Conservation (phyloP, 2,888 invertebrate species). For the Brachycybe producta region DNA sequence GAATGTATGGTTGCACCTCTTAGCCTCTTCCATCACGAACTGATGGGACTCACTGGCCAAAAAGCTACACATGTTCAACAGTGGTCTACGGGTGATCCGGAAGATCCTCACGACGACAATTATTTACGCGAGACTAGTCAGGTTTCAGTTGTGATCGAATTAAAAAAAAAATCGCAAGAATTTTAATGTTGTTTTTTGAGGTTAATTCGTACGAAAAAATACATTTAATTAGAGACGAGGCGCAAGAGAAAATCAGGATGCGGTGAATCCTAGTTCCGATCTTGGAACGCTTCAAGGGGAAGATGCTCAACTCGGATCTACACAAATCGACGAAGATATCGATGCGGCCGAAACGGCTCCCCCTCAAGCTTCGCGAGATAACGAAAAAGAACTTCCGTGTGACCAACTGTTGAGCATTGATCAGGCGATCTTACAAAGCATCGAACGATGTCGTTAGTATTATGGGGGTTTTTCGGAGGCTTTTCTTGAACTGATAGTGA, state of each 20-base stretch:
- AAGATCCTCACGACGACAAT: slow-evolving; percentile 87
- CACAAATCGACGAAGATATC: slow-evolving; percentile 32
- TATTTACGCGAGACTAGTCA: slow-evolving; percentile 73
- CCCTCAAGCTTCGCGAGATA: slow-evolving; percentile 24
- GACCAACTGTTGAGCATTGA: slow-evolving; percentile 71
- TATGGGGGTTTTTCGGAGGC: neutral
- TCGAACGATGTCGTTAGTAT: slow-evolving; percentile 65
- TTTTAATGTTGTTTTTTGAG: neutral
- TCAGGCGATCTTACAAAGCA: slow-evolving; percentile 79
- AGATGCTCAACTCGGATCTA: slow-evolving; percentile 32
- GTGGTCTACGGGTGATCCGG: slow-evolving; percentile 57
- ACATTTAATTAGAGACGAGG: slow-evolving; percentile 40
- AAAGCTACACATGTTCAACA: slow-evolving; percentile 47
- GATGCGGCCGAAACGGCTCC: slow-evolving; percentile 37
- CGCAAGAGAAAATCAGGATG: slow-evolving; percentile 47
- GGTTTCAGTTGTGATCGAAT: slow-evolving; percentile 8
- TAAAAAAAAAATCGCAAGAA: neutral
- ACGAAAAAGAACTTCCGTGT: slow-evolving; percentile 50
- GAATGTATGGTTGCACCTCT: slow-evolving; percentile 85
- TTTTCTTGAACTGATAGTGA: no score
- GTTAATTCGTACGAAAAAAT: no score
- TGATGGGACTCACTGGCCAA: slow-evolving; percentile 66
- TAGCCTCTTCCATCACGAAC: slow-evolving; percentile 70
- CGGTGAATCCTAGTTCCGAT: slow-evolving; percentile 25
- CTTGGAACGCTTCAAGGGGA: slow-evolving; percentile 37